Conservation (phyloP, 1,140 invertebrate species). For the Rhagoletis pomonella region DNA sequence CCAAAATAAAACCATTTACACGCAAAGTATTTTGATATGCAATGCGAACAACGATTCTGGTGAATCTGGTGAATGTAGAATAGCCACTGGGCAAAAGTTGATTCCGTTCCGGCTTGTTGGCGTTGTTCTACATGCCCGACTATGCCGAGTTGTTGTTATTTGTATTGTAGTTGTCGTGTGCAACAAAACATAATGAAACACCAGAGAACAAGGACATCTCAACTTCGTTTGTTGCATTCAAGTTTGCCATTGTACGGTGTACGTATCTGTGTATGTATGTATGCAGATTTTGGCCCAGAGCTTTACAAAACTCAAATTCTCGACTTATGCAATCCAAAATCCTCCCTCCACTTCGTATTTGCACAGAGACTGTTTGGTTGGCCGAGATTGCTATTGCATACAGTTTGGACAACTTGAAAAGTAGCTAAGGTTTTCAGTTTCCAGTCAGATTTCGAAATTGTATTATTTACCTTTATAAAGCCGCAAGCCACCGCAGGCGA, state of each 20-base stretch:
- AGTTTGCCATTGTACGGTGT: not conserved
- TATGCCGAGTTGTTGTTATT: not conserved
- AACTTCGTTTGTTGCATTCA: constrained; percentile 1
- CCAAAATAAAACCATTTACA: not conserved
- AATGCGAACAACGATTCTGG: not conserved
- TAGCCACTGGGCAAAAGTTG: not conserved
- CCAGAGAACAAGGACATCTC: not conserved
- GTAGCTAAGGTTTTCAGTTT: constrained; percentile 26
- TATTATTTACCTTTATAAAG: too few species aligned
- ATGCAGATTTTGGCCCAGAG: constrained; percentile 19
- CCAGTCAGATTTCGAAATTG: constrained; percentile 10
- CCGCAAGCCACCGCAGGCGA: not conserved
- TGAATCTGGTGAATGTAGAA: constrained; percentile 4
- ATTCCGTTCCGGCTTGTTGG: not conserved
- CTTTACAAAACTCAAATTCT: not conserved
- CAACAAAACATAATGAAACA: not conserved
- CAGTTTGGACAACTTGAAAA: constrained; percentile 16
- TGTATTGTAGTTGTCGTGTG: not conserved
- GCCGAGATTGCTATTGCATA: not conserved
- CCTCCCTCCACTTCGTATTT: not conserved
- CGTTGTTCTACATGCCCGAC: not conserved
- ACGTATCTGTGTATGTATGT: not conserved
- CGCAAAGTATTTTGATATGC: not conserved
- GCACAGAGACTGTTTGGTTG: not conserved
- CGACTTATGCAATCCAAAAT: not conserved